Conservation (phyloP, 2,888 invertebrate species). For the Pachliopta kotzebuea region DNA sequence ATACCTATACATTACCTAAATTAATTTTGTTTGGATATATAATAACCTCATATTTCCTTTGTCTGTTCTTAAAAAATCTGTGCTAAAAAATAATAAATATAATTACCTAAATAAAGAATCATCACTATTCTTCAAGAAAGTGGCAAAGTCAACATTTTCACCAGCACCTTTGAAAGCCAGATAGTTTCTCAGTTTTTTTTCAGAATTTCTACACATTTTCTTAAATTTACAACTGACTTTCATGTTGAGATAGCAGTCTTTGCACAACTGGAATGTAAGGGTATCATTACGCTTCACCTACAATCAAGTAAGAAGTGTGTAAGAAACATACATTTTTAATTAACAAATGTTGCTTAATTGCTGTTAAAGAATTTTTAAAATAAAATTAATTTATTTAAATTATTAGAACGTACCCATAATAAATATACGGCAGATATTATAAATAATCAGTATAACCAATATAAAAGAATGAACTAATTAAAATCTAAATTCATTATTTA, state of each 20-base stretch:
- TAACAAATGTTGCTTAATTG: background rate
- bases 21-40: background rate
- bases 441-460: too few species aligned
- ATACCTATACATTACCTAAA: background rate
- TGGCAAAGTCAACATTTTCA: slow-evolving; percentile 52
- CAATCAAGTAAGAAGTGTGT: slow-evolving; percentile 30
- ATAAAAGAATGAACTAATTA: too few species aligned
- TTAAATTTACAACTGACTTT: slow-evolving; percentile 68
- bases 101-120: slow-evolving; percentile 52
- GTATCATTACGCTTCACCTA: slow-evolving; percentile 67
- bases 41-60: background rate
- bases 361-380: too few species aligned
- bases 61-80: background rate
- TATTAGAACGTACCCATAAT: too few species aligned
- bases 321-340: background rate
- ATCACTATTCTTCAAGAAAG: slow-evolving; percentile 58
- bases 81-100: background rate
- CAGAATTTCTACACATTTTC: slow-evolving; percentile 66
- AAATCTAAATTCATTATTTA: too few species aligned
- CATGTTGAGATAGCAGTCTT: slow-evolving; percentile 63
- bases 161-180: slow-evolving; percentile 51
- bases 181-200: slow-evolving; percentile 60
- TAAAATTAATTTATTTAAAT: too few species aligned
- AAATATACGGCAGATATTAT: too few species aligned
- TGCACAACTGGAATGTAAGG: slow-evolving; percentile 68